phyloP scores from a whole-genome alignment of 2,888 invertebrate genomes.

The Tenthredo amoena region DNA sequence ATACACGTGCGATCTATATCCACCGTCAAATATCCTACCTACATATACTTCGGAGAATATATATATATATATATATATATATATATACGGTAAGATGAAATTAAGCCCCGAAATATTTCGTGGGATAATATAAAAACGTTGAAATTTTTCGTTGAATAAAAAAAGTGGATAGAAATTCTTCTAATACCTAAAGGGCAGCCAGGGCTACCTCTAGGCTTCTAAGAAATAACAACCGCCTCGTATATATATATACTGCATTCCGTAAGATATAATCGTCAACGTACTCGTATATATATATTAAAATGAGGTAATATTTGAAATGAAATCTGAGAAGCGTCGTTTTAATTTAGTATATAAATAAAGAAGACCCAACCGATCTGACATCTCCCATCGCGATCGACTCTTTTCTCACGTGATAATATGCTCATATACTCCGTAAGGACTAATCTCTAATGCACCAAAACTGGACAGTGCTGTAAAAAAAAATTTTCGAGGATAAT shows the following conservation, averaged over 20 bases:
- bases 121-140: not conserved
- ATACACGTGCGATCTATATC: too few species aligned
- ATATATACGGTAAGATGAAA: too few species aligned
- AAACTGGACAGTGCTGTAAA: not conserved
- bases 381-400: too few species aligned
- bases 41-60: not conserved
- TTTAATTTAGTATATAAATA: not conserved
- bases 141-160: constrained; percentile 6
- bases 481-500: constrained; percentile 27
- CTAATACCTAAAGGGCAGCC: not conserved
- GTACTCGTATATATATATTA: not conserved
- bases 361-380: not conserved
- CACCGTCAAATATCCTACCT: too few species aligned
- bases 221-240: not conserved
- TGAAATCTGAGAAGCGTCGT: constrained; percentile 37
- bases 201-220: not conserved
- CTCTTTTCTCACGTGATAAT: not conserved
- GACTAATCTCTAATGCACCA: constrained; percentile 9
- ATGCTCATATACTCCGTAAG: not conserved
- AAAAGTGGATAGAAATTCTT: constrained; percentile 8
- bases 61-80: too few species aligned
- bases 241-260: not conserved
- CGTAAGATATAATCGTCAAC: constrained; percentile 36
- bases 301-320: constrained; percentile 3
- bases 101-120: not conserved